These are phyloP conservation scores for Macrochelys suwanniensis DNA, from an alignment of 2,797 vertebrate species.

Conservation along the genomic window DNA sequence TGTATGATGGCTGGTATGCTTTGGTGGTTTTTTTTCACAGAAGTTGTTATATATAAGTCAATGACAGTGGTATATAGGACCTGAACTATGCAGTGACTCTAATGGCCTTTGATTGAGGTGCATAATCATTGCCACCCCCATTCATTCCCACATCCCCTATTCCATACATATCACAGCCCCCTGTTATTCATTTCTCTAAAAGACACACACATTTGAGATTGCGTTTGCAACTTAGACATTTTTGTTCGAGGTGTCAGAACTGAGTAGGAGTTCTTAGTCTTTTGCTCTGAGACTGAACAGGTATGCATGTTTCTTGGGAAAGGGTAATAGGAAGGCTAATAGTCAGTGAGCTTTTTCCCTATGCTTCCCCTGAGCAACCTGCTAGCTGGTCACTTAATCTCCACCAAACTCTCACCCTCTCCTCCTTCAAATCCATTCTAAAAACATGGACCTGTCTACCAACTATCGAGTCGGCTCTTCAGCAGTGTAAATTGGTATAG, in stretches of 20 bases:
- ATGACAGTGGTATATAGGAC: background rate
- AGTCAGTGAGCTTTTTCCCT: background rate
- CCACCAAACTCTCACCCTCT: background rate
- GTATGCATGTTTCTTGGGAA: background rate
- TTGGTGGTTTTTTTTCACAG: background rate
- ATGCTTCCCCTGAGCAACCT: background rate
- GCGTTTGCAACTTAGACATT: background rate
- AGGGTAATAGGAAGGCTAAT: background rate
- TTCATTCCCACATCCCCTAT: background rate
- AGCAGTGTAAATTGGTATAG: background rate
- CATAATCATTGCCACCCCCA: background rate
- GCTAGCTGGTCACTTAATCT: background rate
- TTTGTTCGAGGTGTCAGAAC: background rate
- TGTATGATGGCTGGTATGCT: background rate
- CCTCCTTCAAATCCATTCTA: background rate
- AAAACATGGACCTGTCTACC: background rate
- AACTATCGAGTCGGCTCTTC: background rate
- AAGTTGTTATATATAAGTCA: background rate
- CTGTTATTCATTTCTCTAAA: background rate
- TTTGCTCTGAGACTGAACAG: background rate
- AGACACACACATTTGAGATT: background rate
- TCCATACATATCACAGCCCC: background rate
- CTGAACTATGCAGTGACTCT: background rate
- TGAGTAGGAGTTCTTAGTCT: background rate
- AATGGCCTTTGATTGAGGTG: background rate